Evolutionary conservation across 2,888 invertebrate genomes (phyloP).

Genomic region (Scelioninae gen. 1): DNA sequence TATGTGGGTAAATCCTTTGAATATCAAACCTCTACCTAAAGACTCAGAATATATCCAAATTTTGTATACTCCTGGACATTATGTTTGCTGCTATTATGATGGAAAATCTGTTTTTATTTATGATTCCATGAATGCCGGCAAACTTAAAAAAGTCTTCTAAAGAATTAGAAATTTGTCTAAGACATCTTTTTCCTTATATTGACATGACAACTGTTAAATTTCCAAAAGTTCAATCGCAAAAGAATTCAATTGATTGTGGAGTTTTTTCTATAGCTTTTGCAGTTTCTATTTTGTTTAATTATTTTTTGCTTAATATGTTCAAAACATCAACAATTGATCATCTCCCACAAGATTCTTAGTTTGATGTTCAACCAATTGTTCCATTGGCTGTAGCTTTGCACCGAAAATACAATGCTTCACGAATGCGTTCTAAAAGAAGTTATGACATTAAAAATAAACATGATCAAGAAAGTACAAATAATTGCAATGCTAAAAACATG

Average conservation of each 20-base stretch:
- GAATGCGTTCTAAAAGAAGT: background rate
- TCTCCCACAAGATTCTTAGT: conserved; percentile 1
- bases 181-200: conserved; percentile 15
- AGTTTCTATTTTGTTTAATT: no score
- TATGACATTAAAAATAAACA: background rate
- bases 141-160: no score
- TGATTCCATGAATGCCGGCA: conserved; percentile 5
- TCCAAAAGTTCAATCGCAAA: conserved; percentile 26
- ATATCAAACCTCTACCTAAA: conserved; percentile 9
- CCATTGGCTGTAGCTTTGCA: background rate
- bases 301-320: background rate
- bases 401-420: background rate
- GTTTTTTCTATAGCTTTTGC: no score
- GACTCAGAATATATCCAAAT: conserved; percentile 19
- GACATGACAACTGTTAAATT: conserved; percentile 15
- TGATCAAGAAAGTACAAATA: background rate
- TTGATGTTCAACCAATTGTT: background rate
- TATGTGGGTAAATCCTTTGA: conserved; percentile 24
- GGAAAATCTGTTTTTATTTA: no score
- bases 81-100: no score
- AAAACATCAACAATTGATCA: background rate
- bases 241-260: conserved; percentile 27
- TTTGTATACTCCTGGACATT: no score
- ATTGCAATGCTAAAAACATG: background rate
- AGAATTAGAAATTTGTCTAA: conserved; percentile 15